Percentiles rank a stretch among this genome's conserved stretches.
These are phyloP conservation scores for Actenoides lindsayi DNA, from an alignment of 2,113 vertebrate genomes.

Conservation along the genomic window DNA sequence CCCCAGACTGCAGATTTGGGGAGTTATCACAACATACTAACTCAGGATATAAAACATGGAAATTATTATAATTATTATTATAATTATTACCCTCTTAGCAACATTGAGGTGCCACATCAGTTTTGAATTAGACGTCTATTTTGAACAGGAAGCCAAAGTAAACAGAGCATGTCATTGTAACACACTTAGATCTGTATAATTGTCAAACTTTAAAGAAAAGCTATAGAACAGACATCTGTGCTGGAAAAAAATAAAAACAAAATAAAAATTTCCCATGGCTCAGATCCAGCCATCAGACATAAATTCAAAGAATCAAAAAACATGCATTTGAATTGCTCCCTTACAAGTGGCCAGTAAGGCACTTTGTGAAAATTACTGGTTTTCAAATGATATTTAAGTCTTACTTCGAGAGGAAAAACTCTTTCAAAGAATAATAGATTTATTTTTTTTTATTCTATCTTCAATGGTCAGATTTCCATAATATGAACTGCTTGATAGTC, in stretches of 20 bases:
- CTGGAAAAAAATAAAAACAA: conserved; percentile 47
- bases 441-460: conserved; percentile 67
- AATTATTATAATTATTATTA: background rate
- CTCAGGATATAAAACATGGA: background rate
- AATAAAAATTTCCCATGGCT: conserved; percentile 5
- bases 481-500: conserved; percentile 78
- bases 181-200: background rate
- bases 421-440: conserved; percentile 77
- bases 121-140: background rate
- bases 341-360: conserved; percentile 38
- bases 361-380: conserved; percentile 66
- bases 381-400: conserved; percentile 72
- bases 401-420: conserved; percentile 66
- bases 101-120: background rate
- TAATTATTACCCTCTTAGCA: background rate
- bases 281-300: conserved; percentile 4
- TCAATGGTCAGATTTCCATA: conserved; percentile 80
- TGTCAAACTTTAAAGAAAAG: background rate
- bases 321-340: conserved; percentile 47
- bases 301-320: conserved; percentile 52
- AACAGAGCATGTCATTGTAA: background rate
- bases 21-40: background rate
- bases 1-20: fast-evolving
- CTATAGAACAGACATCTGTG: background rate
- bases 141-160: background rate